These are phyloP conservation scores for Hippopotamus amphibius DNA, from an alignment of 2,113 vertebrate genomes.

Conservation along the genomic window DNA sequence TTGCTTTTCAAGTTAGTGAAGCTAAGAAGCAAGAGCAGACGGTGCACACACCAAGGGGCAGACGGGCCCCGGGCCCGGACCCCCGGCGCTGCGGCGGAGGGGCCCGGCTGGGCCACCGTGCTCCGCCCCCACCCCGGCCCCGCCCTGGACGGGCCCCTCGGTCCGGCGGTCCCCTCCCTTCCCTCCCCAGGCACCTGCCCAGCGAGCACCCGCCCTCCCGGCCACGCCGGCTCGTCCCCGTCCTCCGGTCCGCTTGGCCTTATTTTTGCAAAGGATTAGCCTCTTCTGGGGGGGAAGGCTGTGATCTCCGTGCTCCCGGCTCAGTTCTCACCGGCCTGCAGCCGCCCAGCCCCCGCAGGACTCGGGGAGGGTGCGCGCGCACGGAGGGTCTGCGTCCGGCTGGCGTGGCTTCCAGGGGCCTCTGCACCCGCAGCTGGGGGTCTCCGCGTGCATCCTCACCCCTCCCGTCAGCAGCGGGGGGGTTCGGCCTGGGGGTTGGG, in stretches of 20 bases:
- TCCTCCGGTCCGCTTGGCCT: no score
- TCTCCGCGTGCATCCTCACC: not conserved
- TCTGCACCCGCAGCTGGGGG: not conserved
- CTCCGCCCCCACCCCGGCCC: rapidly evolving
- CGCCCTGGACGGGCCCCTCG: not conserved
- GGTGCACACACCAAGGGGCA: not conserved
- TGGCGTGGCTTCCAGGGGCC: no score
- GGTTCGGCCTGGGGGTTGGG: not conserved
- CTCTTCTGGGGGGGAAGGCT: not conserved
- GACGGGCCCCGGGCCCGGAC: no score
- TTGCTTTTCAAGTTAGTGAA: not conserved
- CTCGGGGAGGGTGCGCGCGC: not conserved
- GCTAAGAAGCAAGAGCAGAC: rapidly evolving
- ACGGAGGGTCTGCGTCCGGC: not conserved
- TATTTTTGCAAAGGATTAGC: not conserved
- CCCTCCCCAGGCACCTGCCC: not conserved
- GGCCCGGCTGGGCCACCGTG: not conserved
- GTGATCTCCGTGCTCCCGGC: not conserved
- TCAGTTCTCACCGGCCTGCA: not conserved
- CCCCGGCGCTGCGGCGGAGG: rapidly evolving
- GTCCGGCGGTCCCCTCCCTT: rapidly evolving
- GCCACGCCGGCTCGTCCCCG: no score
- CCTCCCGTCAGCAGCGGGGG: not conserved
- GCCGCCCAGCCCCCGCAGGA: not conserved
- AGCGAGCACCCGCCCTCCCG: no score